Conservation (phyloP, 2,888 invertebrate genomes). For the Drosophila peninsularis region DNA sequence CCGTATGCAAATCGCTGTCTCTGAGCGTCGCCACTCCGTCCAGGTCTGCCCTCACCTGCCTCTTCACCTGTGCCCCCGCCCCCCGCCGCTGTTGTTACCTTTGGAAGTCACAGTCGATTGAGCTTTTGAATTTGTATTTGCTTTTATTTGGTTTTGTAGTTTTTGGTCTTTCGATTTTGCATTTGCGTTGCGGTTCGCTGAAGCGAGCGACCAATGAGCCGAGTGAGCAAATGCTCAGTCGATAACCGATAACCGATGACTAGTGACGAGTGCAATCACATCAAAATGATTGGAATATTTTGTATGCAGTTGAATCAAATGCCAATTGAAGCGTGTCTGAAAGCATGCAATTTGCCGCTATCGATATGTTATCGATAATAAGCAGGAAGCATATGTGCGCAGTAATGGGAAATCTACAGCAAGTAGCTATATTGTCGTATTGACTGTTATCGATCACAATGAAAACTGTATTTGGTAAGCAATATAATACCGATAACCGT, state of each 20-base stretch:
- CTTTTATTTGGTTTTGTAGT: slow-evolving; percentile 12
- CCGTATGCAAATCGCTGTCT: slow-evolving; percentile 62
- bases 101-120: slow-evolving; percentile 72
- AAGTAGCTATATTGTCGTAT: too few relatives aligned
- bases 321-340: background rate
- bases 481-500: too few relatives aligned
- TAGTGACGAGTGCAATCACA: slow-evolving; percentile 13
- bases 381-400: too few relatives aligned
- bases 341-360: background rate
- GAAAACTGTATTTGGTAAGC: too few relatives aligned
- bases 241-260: slow-evolving; percentile 48
- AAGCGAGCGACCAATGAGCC: slow-evolving; percentile 61
- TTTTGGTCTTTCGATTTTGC: slow-evolving; percentile 17
- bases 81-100: background rate
- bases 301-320: background rate
- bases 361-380: slow-evolving; percentile 8
- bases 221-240: slow-evolving; percentile 53
- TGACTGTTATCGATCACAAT: too few relatives aligned
- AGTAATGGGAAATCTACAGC: too few relatives aligned
- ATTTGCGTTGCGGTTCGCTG: slow-evolving; percentile 55
- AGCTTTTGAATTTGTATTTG: slow-evolving; percentile 54
- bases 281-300: slow-evolving; percentile 4
- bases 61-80: background rate
- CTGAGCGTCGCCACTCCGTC: background rate
- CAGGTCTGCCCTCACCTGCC: background rate